phyloP scores from a whole-genome alignment of 2,113 vertebrate species.

The Platysternon megacephalum region DNA sequence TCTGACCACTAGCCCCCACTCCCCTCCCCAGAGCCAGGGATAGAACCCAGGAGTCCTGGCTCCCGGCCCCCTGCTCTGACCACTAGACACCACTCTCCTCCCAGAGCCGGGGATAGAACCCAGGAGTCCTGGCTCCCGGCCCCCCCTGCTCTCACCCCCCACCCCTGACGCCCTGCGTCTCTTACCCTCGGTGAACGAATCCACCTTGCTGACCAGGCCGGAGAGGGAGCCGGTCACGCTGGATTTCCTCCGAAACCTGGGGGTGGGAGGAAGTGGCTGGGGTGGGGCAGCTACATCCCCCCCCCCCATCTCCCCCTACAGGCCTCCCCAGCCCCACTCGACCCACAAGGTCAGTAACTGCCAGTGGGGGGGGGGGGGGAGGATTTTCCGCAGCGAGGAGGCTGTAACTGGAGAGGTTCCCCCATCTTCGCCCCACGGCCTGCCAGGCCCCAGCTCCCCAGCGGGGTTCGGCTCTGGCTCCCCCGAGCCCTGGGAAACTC shows the following conservation, averaged over 20 bases:
- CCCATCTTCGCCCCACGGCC: neutral
- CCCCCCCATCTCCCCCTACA: no score
- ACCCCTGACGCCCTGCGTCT: neutral
- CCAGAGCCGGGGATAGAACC: neutral
- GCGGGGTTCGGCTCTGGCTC: no score
- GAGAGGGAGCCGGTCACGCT: slow-evolving; percentile 79
- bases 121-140: neutral
- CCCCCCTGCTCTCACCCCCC: neutral
- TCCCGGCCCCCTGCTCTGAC: no score
- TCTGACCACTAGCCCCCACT: no score
- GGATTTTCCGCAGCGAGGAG: neutral
- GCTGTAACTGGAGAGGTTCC: neutral
- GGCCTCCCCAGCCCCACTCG: no score
- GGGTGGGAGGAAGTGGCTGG: neutral
- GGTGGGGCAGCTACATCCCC: neutral
- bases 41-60: no score
- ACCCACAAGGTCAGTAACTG: no score
- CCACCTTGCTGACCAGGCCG: slow-evolving; percentile 75
- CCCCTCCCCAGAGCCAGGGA: no score
- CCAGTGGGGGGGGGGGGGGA: no score
- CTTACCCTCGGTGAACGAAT: slow-evolving; percentile 88
- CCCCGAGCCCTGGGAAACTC: no score
- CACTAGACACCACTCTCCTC: no score
- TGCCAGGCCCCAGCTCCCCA: neutral
- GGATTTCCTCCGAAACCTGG: slow-evolving; percentile 88